A percentile compares a stretch with the other conserved stretches of the same genome.
Evolutionary conservation across 2,888 invertebrate species (phyloP).

Genomic region (Pachliopta kotzebuea): DNA sequence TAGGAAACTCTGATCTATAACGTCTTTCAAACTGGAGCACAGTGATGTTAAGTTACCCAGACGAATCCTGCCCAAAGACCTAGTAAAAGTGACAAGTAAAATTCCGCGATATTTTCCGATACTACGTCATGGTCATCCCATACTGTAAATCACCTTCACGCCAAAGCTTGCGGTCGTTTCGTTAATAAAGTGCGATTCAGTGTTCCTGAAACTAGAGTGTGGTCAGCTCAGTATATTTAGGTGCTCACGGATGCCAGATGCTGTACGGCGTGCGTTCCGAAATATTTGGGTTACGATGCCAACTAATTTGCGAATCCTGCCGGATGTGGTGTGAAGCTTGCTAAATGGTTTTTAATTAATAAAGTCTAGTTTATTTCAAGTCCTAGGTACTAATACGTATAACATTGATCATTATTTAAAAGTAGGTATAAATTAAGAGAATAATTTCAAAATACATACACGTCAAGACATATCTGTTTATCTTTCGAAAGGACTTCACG

Average conservation of each 20-base stretch:
- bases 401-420: not conserved
- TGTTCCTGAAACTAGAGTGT: constrained; percentile 41
- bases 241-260: constrained; percentile 44
- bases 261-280: constrained; percentile 26
- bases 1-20: no score
- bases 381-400: not conserved
- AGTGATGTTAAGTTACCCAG: no score
- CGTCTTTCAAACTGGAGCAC: no score
- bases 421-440: no score
- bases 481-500: no score
- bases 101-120: not conserved
- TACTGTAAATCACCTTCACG: constrained; percentile 44
- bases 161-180: constrained; percentile 37
- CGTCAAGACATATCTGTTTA: no score
- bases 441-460: no score
- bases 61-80: no score
- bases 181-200: constrained; percentile 45
- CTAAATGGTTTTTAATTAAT: constrained; percentile 5
- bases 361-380: not conserved
- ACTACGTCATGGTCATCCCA: constrained; percentile 37
- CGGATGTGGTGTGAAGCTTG: constrained; percentile 18
- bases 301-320: constrained; percentile 19
- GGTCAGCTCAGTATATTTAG: constrained; percentile 37
- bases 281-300: constrained; percentile 16
- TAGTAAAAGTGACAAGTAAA: not conserved